Evolutionary conservation across 1,140 invertebrate species (phyloP).

Genomic region (Zaprionus africanus): DNA sequence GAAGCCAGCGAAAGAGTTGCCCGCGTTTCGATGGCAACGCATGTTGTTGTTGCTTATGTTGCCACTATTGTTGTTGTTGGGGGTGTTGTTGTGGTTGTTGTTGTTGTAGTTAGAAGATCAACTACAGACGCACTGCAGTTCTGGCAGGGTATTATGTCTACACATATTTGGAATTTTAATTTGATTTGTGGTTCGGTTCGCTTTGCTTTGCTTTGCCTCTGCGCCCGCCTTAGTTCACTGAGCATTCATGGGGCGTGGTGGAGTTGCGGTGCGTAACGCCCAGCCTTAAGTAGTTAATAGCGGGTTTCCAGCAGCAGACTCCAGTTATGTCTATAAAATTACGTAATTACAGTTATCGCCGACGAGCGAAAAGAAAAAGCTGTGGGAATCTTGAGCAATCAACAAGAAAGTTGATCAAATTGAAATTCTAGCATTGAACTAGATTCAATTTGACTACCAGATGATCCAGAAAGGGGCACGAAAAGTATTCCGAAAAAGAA

Average conservation of each 20-base stretch:
- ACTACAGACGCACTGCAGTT: constrained; percentile 50
- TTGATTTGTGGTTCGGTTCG: constrained; percentile 70
- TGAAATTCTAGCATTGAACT: neutral
- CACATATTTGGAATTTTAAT: constrained; percentile 73
- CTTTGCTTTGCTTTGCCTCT: constrained; percentile 21
- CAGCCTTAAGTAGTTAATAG: constrained; percentile 65
- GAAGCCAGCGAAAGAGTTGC: constrained; percentile 49
- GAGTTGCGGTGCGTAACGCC: constrained; percentile 54
- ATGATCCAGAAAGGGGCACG: neutral
- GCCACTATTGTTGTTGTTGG: constrained; percentile 2
- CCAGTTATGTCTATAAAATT: constrained; percentile 37
- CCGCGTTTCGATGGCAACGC: constrained; percentile 27
- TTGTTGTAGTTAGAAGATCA: constrained; percentile 31
- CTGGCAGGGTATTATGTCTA: constrained; percentile 37
- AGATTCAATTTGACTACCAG: neutral
- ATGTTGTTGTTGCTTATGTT: neutral
- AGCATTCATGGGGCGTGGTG: constrained; percentile 47
- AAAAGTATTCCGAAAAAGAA: neutral
- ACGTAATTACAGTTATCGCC: constrained; percentile 53
- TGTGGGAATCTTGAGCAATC: constrained; percentile 4
- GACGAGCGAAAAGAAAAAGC: neutral
- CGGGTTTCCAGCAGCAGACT: constrained; percentile 25
- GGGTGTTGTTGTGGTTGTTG: constrained; percentile 1
- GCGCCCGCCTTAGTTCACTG: constrained; percentile 42
- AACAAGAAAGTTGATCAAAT: constrained; percentile 4